Base-by-base conservation (phyloP, 2,113 vertebrate genomes). In the Trematocara nigrifrons region DNA sequence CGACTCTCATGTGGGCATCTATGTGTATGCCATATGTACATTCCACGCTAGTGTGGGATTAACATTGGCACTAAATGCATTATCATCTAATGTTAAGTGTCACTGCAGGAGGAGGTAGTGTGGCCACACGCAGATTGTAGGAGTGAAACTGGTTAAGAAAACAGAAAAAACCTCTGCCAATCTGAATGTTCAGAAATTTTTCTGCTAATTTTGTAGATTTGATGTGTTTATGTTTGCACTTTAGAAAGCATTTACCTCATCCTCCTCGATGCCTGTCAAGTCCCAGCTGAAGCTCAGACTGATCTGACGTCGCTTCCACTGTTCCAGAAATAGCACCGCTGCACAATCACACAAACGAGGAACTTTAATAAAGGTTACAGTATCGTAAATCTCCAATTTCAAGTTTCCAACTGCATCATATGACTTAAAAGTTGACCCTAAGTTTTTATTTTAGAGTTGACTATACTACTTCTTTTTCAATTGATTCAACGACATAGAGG, bases 291-390 rank as follows among this genome's bases (percentile, higher is more conserved):
- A 98, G 92, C 95, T 97, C 89, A 99, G 79, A 82, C 97, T 97
- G 96, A 98, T 99, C 94, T 99, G 98, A 5, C 98, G 94, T 53
- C 98, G 97, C 80, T 99, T 99, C 99, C 99, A 99, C 79, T 98
- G 97, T 90, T 99, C 98, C 77, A 99, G 96, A 94, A 99, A 99
- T 95, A 98, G 96, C 76, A 98, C 98, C 5, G 97, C 99, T 99
- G n/a, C 61, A 71, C 29, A n/a, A 40, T 80, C 35, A 90, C 26
- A 87, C 47, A 77, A 35, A 80, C 16, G 6, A 18, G 83, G 7
- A 29, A 61, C 45, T 31, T 76, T 31, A 76, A n/a, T 31, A 51
- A 76, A 76, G 29, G 45, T 51, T 49, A 18, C 9, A 11, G 10
- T 31, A 31, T 51, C 0, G 0, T 18, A 51, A 76, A 51, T 18